phyloP scores from a whole-genome alignment of 2,113 vertebrate genomes.

The Heptranchias perlo region DNA sequence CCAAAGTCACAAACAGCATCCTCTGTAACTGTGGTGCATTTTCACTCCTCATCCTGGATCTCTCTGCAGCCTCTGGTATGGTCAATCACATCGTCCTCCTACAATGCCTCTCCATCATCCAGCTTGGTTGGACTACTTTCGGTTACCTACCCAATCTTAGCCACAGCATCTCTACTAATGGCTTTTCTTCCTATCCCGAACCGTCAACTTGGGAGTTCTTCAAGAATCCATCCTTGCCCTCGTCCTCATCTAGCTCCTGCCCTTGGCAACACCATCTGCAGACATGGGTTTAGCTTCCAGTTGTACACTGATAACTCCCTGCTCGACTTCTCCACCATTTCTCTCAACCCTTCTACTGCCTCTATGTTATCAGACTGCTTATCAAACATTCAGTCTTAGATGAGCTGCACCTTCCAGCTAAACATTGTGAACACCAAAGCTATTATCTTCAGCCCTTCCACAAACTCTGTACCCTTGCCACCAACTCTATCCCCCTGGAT shows the following conservation, averaged over 20 bases:
- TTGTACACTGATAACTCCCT: too few species aligned
- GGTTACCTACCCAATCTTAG: not conserved
- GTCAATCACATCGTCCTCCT: too few species aligned
- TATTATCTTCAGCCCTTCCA: too few species aligned
- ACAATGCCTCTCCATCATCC: not conserved
- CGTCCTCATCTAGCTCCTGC: not conserved
- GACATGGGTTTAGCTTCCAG: not conserved
- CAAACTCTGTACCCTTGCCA: not conserved
- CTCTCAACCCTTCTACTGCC: too few species aligned
- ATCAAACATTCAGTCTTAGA: not conserved
- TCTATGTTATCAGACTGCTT: not conserved
- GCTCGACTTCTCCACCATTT: not conserved
- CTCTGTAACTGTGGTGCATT: too few species aligned
- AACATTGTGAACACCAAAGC: too few species aligned
- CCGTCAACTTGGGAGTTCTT: not conserved
- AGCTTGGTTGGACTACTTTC: not conserved
- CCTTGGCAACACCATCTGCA: not conserved
- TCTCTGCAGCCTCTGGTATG: too few species aligned
- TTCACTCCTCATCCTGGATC: too few species aligned
- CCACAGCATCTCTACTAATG: not conserved
- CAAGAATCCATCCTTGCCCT: not conserved
- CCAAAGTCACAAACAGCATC: too few species aligned
- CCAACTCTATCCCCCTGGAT: not conserved
- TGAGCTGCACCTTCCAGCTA: too few species aligned
- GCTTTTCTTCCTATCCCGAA: not conserved